Conservation (phyloP, 2,113 vertebrate genomes). For the Orycteropus afer region DNA sequence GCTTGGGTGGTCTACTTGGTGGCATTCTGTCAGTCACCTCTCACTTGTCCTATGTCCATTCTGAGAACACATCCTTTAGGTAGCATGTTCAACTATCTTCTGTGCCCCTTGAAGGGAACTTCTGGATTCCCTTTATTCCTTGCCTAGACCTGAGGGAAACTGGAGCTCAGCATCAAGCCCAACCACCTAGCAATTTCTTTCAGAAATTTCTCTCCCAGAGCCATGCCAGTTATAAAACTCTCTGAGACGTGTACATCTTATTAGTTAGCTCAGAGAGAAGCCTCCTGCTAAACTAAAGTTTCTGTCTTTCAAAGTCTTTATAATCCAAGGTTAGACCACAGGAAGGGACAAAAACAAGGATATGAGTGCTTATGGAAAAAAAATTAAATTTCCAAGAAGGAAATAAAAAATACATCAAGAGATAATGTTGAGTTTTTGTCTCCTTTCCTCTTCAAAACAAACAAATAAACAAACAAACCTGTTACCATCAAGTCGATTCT, state of each 20-base stretch:
- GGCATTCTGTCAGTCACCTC: not conserved
- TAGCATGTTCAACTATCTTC: not conserved
- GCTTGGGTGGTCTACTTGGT: accelerated
- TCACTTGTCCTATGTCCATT: not conserved
- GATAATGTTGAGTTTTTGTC: not conserved
- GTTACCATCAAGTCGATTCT: too few species aligned
- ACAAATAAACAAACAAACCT: too few species aligned
- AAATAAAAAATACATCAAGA: not conserved
- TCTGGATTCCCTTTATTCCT: not conserved
- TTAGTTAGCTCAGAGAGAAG: not conserved
- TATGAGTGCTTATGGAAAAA: not conserved
- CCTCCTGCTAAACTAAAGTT: not conserved
- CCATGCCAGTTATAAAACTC: not conserved
- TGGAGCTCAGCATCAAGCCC: not conserved
- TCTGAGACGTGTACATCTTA: not conserved
- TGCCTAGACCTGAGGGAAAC: too few species aligned
- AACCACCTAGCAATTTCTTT: not conserved
- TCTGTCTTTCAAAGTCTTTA: not conserved
- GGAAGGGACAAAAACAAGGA: not conserved
- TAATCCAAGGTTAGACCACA: not conserved
- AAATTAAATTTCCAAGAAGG: not conserved
- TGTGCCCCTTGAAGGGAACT: not conserved
- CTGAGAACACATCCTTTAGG: not conserved
- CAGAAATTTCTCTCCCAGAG: not conserved
- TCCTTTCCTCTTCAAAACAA: not conserved